These are phyloP conservation scores for Lates calcarifer DNA, from an alignment of 2,113 vertebrate species.

Conservation along the genomic window DNA sequence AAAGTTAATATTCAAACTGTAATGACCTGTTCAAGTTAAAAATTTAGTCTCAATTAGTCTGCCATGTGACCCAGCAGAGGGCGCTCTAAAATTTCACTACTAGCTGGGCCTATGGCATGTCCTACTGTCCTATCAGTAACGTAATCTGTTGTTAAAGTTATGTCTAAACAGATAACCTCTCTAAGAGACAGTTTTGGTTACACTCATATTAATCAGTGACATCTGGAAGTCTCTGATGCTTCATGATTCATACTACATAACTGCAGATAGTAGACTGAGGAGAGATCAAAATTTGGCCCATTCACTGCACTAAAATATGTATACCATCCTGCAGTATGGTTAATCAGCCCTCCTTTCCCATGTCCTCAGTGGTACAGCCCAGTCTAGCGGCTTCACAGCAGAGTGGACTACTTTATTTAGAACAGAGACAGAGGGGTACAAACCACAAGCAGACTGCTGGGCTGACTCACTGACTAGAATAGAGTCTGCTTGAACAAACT, in stretches of 20 bases:
- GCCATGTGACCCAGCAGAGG: too few relatives aligned
- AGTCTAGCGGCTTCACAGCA: constrained; percentile 61
- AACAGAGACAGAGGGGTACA: constrained; percentile 48
- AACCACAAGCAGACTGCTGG: constrained; percentile 74
- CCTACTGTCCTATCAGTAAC: too few relatives aligned
- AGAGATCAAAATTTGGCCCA: background rate
- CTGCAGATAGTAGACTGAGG: background rate
- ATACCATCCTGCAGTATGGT: too few relatives aligned
- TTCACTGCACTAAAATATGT: background rate
- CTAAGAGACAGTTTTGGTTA: background rate
- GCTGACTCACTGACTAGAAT: constrained; percentile 73
- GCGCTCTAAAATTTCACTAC: too few relatives aligned
- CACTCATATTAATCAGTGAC: background rate
- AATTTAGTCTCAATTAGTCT: too few relatives aligned
- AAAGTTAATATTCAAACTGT: too few relatives aligned
- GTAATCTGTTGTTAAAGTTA: too few relatives aligned
- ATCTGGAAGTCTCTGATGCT: background rate
- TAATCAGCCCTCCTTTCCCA: constrained; percentile 46
- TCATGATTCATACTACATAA: background rate
- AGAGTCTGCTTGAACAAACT: constrained; percentile 58
- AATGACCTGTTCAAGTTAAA: too few relatives aligned
- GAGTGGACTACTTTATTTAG: constrained; percentile 75
- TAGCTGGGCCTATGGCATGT: too few relatives aligned
- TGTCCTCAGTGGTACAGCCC: constrained; percentile 61
- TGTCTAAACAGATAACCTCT: background rate